Conservation (phyloP, 2,797 vertebrate genomes). For the Molossus molossus region DNA sequence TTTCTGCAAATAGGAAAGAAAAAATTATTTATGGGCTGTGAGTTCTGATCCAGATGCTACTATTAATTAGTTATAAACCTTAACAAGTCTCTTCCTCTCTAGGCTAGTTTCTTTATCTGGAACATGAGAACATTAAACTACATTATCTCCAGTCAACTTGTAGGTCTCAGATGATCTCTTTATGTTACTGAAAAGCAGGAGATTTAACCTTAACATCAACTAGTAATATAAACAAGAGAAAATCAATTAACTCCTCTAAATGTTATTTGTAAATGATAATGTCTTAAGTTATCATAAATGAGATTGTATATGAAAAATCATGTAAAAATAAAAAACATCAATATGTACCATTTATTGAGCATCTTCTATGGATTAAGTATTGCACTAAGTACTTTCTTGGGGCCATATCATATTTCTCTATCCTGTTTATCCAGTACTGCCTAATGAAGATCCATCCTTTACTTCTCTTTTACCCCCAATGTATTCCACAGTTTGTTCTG, state of each 20-base stretch:
- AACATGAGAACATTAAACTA: neutral
- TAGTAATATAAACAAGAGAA: neutral
- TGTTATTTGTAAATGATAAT: constrained; percentile 6
- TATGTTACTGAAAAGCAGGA: neutral
- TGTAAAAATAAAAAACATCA: neutral
- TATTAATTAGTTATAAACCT: constrained; percentile 35
- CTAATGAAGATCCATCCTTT: neutral
- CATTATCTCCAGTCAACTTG: neutral
- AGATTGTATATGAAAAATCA: constrained; percentile 26
- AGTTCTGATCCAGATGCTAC: neutral
- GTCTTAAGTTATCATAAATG: neutral
- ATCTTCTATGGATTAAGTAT: neutral
- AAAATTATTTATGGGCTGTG: neutral
- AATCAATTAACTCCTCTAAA: neutral
- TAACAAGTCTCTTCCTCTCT: neutral
- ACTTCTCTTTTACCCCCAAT: neutral
- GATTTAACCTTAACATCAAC: neutral
- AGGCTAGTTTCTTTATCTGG: constrained; percentile 42
- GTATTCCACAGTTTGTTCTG: neutral
- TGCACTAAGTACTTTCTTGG: neutral
- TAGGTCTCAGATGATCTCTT: neutral
- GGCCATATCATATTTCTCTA: neutral
- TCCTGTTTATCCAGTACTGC: neutral
- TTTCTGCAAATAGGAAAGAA: constrained; percentile 34
- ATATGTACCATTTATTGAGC: neutral